Conservation (phyloP, 2,888 invertebrate genomes). For the Dynastes hyllus region DNA sequence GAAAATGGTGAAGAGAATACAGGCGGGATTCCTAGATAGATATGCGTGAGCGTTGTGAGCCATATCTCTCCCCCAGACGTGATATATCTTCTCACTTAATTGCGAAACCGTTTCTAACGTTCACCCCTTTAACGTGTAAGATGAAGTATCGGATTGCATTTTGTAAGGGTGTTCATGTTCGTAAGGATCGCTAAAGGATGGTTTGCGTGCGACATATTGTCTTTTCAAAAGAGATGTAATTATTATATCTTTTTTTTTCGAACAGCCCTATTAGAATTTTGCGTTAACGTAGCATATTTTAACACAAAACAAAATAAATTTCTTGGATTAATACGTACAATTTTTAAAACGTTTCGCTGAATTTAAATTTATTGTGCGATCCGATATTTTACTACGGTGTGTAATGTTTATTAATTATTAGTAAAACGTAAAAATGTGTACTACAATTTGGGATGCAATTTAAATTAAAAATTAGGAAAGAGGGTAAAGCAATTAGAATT, state of each 20-base stretch:
- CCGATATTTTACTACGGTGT: not conserved
- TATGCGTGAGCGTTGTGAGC: slow-evolving; percentile 46
- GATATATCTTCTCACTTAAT: slow-evolving; percentile 54
- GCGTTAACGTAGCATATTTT: too few species aligned
- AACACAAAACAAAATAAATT: too few species aligned
- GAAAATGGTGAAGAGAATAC: slow-evolving; percentile 37
- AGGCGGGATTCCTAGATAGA: slow-evolving; percentile 40
- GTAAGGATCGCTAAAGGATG: not conserved
- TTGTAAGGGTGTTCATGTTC: not conserved
- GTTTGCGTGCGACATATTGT: not conserved
- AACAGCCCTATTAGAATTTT: too few species aligned
- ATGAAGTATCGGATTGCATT: slow-evolving; percentile 31
- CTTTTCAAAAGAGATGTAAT: not conserved
- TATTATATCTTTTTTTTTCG: not conserved
- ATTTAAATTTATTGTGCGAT: not conserved
- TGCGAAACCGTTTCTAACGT: slow-evolving; percentile 46
- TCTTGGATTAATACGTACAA: not conserved
- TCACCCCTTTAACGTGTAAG: slow-evolving; percentile 31
- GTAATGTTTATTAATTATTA: not conserved
- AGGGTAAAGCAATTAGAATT: too few species aligned
- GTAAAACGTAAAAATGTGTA: not conserved
- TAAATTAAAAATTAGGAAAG: too few species aligned
- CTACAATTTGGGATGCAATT: too few species aligned
- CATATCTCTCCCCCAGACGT: slow-evolving; percentile 45
- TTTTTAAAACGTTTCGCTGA: not conserved